phyloP scores from a whole-genome alignment of 2,113 vertebrate species.

The Cyphomyrus discorhynchus region DNA sequence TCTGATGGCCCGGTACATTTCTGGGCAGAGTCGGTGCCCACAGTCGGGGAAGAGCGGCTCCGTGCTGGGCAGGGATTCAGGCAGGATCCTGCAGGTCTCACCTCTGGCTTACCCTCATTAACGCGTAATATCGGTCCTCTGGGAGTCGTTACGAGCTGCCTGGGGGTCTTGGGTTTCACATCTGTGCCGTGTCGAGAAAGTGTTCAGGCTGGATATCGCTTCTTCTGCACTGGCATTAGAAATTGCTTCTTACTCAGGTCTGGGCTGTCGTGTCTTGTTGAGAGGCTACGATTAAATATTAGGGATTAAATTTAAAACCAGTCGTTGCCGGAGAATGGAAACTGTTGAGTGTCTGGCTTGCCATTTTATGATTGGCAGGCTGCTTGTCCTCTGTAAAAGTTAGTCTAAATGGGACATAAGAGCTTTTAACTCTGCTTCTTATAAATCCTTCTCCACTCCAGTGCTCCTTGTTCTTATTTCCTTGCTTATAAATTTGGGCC shows the following conservation, averaged over 20 bases:
- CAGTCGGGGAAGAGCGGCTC: neutral
- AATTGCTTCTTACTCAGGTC: conserved; percentile 23
- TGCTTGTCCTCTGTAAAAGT: neutral
- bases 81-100: neutral
- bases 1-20: conserved; percentile 30
- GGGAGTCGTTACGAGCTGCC: neutral
- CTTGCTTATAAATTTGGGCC: neutral
- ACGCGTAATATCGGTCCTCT: neutral
- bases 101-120: neutral
- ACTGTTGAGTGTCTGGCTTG: conserved; percentile 29
- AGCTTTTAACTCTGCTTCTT: neutral
- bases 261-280: conserved; percentile 42
- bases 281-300: conserved; percentile 41
- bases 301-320: conserved; percentile 41
- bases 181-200: conserved; percentile 20
- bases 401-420: neutral
- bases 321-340: conserved; percentile 34
- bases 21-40: neutral
- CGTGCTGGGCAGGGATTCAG: neutral
- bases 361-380: neutral
- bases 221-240: conserved; percentile 25
- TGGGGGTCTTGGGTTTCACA: neutral
- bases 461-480: neutral
- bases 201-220: conserved; percentile 2
- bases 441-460: neutral